Evolutionary conservation across 64 coral and sea anemone genomes (phyloP).

Genomic region (Actinia tenebrosa): DNA sequence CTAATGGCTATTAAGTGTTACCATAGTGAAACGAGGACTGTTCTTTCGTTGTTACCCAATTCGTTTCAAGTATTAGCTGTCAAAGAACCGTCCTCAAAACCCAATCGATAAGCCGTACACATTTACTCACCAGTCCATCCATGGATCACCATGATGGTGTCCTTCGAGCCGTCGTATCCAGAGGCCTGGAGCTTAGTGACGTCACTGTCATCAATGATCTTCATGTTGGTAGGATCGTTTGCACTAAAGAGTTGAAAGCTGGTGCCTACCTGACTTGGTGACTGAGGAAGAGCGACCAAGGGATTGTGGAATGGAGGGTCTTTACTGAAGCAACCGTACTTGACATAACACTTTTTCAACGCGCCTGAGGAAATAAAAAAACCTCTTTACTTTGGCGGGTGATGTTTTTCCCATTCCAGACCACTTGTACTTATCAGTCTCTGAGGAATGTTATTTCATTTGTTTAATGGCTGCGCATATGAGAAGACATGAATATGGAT

Average conservation of each 20-base stretch:
- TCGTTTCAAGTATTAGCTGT: too few species aligned
- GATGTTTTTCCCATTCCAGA: neutral
- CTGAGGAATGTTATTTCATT: too few species aligned
- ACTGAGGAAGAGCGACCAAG: slow-evolving; percentile 7
- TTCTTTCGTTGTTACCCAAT: too few species aligned
- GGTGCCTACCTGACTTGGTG: neutral
- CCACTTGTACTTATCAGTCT: too few species aligned
- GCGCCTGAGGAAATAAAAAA: neutral
- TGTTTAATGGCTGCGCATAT: too few species aligned
- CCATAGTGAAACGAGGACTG: too few species aligned
- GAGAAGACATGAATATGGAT: too few species aligned
- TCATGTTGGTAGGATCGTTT: neutral
- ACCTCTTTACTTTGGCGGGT: neutral
- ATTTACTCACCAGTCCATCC: slow-evolving; percentile 23
- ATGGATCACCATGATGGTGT: slow-evolving; percentile 44
- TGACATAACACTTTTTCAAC: slow-evolving; percentile 10
- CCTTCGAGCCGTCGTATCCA: neutral
- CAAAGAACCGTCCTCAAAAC: neutral
- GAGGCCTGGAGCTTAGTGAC: slow-evolving; percentile 4
- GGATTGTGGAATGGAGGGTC: neutral
- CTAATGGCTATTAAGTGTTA: too few species aligned
- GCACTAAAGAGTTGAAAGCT: slow-evolving; percentile 16
- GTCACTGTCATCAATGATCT: slow-evolving; percentile 28
- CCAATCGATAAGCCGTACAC: neutral
- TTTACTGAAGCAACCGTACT: slow-evolving; percentile 41